phyloP scores from a whole-genome alignment of 2,113 vertebrate species.

The Emydocephalus ijimae region DNA sequence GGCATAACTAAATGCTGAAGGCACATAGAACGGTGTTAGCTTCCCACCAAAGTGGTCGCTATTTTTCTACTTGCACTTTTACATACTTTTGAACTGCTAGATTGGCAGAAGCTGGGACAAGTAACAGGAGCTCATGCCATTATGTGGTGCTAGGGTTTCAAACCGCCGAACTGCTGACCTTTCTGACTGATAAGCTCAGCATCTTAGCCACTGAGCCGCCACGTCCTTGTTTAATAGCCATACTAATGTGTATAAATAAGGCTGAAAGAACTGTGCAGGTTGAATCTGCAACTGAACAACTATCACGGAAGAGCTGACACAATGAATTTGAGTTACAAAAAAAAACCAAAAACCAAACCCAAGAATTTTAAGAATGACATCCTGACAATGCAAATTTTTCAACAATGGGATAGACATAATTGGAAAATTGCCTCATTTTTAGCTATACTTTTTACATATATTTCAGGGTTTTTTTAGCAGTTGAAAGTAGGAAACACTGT shows the following conservation, averaged over 20 bases:
- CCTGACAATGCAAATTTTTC: neutral
- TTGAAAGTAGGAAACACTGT: neutral
- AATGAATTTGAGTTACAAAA: neutral
- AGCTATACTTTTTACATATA: neutral
- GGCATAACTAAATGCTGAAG: too few species aligned
- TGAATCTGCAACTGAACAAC: neutral
- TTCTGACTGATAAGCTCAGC: too few species aligned
- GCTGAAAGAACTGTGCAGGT: neutral
- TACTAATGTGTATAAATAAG: neutral
- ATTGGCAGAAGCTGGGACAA: too few species aligned
- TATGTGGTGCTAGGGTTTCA: too few species aligned
- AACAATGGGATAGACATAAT: neutral
- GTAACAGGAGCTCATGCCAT: too few species aligned
- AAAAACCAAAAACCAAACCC: too few species aligned
- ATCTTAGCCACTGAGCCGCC: too few species aligned
- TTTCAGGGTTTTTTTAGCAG: neutral
- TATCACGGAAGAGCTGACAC: neutral
- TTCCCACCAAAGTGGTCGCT: too few species aligned
- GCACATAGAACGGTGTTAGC: too few species aligned
- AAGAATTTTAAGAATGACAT: neutral
- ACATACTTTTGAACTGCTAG: too few species aligned
- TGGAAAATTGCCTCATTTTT: neutral
- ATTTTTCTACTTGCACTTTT: too few species aligned
- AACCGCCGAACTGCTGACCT: too few species aligned
- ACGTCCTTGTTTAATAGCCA: neutral